These are phyloP conservation scores for Lysiphlebus fabarum DNA, from an alignment of 1,140 invertebrate genomes.

Conservation along the genomic window DNA sequence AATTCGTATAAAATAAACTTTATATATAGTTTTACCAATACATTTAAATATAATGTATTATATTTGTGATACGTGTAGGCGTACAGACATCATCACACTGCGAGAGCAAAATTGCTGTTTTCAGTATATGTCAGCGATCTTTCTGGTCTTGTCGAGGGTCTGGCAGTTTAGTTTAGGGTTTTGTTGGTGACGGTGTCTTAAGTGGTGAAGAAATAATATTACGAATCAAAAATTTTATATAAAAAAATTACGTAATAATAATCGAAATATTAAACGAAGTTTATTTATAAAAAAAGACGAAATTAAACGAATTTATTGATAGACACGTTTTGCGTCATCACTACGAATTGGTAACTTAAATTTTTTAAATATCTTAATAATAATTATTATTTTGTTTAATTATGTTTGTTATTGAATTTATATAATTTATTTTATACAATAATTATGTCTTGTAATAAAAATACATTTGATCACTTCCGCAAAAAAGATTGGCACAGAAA, in stretches of 20 bases:
- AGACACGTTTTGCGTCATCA: neutral
- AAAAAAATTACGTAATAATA: neutral
- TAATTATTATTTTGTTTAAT: neutral
- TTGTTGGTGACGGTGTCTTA: conserved; percentile 50
- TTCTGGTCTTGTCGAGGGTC: conserved; percentile 1
- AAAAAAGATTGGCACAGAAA: neutral
- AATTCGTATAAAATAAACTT: too few species aligned
- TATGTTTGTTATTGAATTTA: too few species aligned
- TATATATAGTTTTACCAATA: too few species aligned
- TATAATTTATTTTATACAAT: neutral
- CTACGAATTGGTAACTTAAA: conserved; percentile 1
- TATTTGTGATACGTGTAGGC: too few species aligned
- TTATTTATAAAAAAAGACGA: neutral
- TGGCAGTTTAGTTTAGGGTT: conserved; percentile 30
- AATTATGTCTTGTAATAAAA: neutral
- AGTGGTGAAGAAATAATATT: conserved; percentile 32
- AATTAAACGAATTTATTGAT: too few species aligned
- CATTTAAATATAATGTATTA: too few species aligned
- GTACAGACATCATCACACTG: too few species aligned
- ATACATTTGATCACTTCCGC: neutral
- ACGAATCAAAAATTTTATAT: neutral
- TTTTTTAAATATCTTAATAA: neutral
- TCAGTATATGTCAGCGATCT: conserved; percentile 9
- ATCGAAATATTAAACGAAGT: neutral
- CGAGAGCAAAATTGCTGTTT: conserved; percentile 19